Base-by-base conservation (phyloP, 2,113 vertebrate genomes). In the Rhabdornis inornatus region DNA sequence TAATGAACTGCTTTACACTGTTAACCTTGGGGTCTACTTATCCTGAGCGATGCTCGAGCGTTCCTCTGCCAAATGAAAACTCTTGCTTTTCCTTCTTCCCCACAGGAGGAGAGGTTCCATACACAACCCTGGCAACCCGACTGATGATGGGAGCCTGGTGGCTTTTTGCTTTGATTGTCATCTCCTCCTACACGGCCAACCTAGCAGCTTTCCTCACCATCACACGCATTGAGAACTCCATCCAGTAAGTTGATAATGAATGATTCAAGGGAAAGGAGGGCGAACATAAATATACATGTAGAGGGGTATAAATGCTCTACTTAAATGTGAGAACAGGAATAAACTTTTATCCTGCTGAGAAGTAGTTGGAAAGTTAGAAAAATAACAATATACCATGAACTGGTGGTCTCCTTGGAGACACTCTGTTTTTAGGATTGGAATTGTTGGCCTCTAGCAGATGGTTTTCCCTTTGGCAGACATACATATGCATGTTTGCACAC, bases 111-210 rank as follows among this genome's bases (percentile, higher is more conserved):
- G 99, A 99, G 94, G 99, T 99, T 23, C 99, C 99, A 4, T 99
- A 99, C 72, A 99, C 99, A 59, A 99, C 99, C 28, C 96, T 99
- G 94, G 99, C 99, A 81, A 99, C 99, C 1, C 98, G 99, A 90
- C 99, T 99, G 99, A 99, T 99, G 99, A 99, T 99, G 99, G 99
- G 99, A 4, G 98, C 99, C 47, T 99, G 99, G 99, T 99, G 99
- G 99, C 98, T 99, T 65, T 99, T 99, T 94, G 99, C 99, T 82
- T 97, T 99, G 89, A 99, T 99, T 77, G 99, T 99, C 96, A 99
- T 99, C 97, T 99, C 99, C 42, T 99, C 99, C 28, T 99, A 99
- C 90, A 99, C 99, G 0, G 99, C 99, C 83, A 99, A 99, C 95
- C 98, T 99, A n/a, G 99, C 99, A 33, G 99, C 99, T 89, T 99